A percentile compares a stretch with the other conserved stretches of the same genome.
These are phyloP conservation scores for Eospalax fontanierii DNA, from an alignment of 2,797 vertebrate species.

Conservation along the genomic window DNA sequence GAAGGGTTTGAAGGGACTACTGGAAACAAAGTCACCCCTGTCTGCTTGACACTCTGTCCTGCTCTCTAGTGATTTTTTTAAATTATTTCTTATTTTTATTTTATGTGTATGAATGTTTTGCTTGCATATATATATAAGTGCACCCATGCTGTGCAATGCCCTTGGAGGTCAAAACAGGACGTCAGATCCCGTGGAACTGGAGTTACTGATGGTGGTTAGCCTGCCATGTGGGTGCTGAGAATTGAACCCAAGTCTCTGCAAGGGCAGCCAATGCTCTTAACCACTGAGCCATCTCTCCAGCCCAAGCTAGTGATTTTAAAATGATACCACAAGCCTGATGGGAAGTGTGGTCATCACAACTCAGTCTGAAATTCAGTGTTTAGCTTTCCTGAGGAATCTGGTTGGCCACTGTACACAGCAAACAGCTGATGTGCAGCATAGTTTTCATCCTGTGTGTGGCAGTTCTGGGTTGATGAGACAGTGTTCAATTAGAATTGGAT, in stretches of 20 bases:
- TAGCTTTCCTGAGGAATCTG: background rate
- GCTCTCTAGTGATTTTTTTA: background rate
- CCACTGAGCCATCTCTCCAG: no score
- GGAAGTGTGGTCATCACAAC: background rate
- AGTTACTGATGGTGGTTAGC: no score
- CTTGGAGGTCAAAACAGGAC: no score
- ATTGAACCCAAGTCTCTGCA: no score
- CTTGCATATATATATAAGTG: no score
- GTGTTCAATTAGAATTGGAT: background rate
- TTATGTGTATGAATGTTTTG: no score
- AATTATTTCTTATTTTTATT: no score
- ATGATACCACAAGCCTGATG: background rate
- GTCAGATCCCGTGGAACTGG: no score
- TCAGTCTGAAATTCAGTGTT: slow-evolving; percentile 35
- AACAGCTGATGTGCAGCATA: background rate
- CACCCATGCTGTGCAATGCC: no score
- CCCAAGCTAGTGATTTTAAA: background rate
- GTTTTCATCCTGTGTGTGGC: background rate
- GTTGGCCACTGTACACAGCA: background rate
- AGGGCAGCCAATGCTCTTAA: no score
- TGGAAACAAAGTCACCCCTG: background rate
- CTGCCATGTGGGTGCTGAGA: no score
- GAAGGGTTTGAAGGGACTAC: background rate
- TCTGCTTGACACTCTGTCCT: background rate
- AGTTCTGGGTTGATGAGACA: background rate